phyloP scores from a whole-genome alignment of 2,797 vertebrate genomes.

The Telmatherina bonti region DNA sequence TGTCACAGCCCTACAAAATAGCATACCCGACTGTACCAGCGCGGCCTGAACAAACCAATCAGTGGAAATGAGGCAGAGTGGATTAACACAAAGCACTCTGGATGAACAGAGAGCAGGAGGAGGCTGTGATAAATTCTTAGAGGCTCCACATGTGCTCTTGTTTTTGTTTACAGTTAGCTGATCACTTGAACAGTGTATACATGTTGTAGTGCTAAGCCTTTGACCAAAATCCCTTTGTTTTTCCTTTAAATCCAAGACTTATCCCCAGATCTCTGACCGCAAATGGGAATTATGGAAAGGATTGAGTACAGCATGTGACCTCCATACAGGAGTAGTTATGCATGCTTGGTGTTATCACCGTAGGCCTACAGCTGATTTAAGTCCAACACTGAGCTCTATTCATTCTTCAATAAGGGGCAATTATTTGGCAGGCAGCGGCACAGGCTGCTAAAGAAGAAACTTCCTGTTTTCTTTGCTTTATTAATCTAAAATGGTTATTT shows the following conservation, averaged over 20 bases:
- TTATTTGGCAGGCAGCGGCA: neutral
- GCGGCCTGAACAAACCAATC: too few relatives aligned
- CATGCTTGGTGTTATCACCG: slow-evolving; percentile 8
- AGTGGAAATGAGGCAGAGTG: neutral
- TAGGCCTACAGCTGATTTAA: slow-evolving; percentile 15
- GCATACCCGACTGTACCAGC: too few relatives aligned
- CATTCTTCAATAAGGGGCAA: neutral
- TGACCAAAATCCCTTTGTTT: slow-evolving; percentile 75
- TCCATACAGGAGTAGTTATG: slow-evolving; percentile 46
- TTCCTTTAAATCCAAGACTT: slow-evolving; percentile 61
- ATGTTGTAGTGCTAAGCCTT: slow-evolving; percentile 57
- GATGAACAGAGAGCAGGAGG: slow-evolving; percentile 28
- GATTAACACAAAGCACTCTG: slow-evolving; percentile 1
- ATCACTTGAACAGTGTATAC: slow-evolving; percentile 45
- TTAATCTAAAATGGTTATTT: neutral
- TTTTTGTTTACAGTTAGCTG: slow-evolving; percentile 59
- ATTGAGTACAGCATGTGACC: slow-evolving; percentile 80
- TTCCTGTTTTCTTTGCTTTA: slow-evolving; percentile 9
- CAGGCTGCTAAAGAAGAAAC: neutral
- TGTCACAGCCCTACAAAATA: too few relatives aligned
- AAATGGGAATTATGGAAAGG: slow-evolving; percentile 74
- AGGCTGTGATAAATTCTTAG: slow-evolving; percentile 29
- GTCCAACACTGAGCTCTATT: slow-evolving; percentile 20
- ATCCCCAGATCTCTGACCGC: slow-evolving; percentile 64
- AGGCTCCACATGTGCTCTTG: slow-evolving; percentile 46